These are phyloP conservation scores for Cyanistes caeruleus DNA, from an alignment of 2,113 vertebrate genomes.

Conservation along the genomic window DNA sequence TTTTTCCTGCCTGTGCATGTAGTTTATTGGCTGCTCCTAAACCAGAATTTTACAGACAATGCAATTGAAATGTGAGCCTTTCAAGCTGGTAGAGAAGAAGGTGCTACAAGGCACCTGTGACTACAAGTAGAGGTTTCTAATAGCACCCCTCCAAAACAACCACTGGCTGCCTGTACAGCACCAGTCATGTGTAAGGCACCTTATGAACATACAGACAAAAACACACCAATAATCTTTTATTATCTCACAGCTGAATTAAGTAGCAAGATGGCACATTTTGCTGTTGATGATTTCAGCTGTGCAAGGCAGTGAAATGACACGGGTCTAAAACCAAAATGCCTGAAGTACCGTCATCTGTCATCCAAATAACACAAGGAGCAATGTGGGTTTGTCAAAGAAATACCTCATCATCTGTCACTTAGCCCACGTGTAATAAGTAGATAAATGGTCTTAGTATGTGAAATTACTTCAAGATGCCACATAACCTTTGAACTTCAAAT, in stretches of 20 bases:
- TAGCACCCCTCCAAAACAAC: not conserved
- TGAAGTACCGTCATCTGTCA: not conserved
- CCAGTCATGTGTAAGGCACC: fast-evolving
- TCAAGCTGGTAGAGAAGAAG: not conserved
- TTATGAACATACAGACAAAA: not conserved
- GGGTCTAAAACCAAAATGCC: not conserved
- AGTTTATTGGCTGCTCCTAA: not conserved
- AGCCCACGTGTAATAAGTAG: not conserved
- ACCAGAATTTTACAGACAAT: not conserved
- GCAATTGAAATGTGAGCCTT: not conserved
- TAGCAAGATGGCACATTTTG: not conserved
- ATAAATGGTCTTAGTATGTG: not conserved
- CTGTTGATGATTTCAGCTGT: not conserved
- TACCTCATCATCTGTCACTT: fast-evolving
- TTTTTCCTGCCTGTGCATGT: not conserved
- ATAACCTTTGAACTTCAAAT: not conserved
- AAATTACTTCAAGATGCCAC: not conserved
- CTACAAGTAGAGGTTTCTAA: not conserved
- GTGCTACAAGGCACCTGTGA: fast-evolving
- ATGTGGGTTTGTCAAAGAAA: not conserved
- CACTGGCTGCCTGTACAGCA: not conserved
- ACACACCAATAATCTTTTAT: not conserved
- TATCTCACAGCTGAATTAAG: not conserved
- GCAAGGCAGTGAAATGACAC: not conserved
- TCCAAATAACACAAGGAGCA: not conserved